Evolutionary conservation across 1,140 invertebrate species (phyloP), one percentile per base, ranked within the genome.

Genomic region (Drosophila nannoptera): DNA sequence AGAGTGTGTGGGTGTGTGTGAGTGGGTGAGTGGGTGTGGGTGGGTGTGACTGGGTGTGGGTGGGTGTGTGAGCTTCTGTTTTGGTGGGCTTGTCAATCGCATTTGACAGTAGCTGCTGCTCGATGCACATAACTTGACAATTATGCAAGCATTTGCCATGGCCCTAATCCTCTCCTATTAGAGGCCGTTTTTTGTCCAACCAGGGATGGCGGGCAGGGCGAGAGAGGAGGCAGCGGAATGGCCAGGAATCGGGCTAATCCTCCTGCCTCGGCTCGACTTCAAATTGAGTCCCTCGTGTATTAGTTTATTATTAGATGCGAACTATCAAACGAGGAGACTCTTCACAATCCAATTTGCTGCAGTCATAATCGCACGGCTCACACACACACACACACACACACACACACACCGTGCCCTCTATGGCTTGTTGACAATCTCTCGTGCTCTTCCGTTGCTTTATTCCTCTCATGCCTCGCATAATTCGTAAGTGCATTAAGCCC

Each of bases 401-500:
- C 7, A 55, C 4, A 4, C 42, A 16, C 42, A 29, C 31, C 38
- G 11, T n/a, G 33, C 1, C 14, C 29, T 35, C 31, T 11, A 38
- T 5, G 8, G 32, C 45, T 46, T 60, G 58, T 60, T 60, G 58
- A 49, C 45, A 60, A 60, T 45, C 66, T 65, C 54, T 46, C 22
- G 12, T 42, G 50, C 35, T 53, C 46, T 16, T 43, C 5, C 31
- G 9, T 56, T 61, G 46, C 52, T 55, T 48, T 63, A 49, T 35
- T 64, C 12, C 12, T 36, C 60, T 58, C 77, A 77, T 62, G 77
- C 60, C 63, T 81, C 71, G 62, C 66, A 68, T 77, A 67, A 77
- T 68, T 71, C 58, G 45, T 49, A 72, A 82, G 78, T 82, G 74
- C 78, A 82, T 82, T 82, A 82, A 22, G 59, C 14, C 48, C 59